Evolutionary conservation across 2,797 vertebrate species (phyloP).

Genomic region (Morelia viridis): DNA sequence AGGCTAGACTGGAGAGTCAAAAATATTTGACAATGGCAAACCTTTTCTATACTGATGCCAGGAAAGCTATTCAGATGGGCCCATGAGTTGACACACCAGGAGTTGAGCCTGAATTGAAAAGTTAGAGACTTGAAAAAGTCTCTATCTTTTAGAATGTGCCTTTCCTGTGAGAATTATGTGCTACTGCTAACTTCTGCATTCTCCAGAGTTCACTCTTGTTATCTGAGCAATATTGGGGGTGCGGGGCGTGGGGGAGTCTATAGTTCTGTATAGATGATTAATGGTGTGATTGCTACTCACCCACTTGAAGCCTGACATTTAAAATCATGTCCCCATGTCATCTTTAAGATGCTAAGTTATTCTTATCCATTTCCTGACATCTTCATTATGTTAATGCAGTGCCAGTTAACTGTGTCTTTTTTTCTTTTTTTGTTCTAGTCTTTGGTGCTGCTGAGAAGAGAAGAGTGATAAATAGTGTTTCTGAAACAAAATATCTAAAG

Average conservation of each 20-base stretch:
- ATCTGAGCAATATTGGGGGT: constrained; percentile 17
- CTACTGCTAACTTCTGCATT: constrained; percentile 14
- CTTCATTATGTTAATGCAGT: constrained; percentile 34
- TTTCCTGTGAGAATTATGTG: constrained; percentile 13
- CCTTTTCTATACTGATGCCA: neutral
- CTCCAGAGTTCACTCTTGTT: constrained; percentile 10
- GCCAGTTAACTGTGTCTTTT: constrained; percentile 4
- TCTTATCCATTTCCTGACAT: constrained; percentile 42
- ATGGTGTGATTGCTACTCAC: constrained; percentile 50
- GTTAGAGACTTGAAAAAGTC: neutral
- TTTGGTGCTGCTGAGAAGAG: constrained; percentile 21
- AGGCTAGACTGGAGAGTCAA: no score
- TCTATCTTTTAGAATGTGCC: neutral
- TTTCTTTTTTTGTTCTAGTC: neutral
- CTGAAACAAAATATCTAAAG: neutral
- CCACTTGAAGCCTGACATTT: constrained; percentile 54
- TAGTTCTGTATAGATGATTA: constrained; percentile 44
- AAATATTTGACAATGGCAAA: neutral
- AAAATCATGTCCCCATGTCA: constrained; percentile 48
- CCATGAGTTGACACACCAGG: neutral
- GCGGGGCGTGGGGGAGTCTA: neutral
- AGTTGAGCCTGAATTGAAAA: neutral
- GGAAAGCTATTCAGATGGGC: neutral
- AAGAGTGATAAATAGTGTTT: neutral
- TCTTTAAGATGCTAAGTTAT: constrained; percentile 44